A percentile compares a stretch with the other conserved stretches of the same genome.
These are phyloP conservation scores for Porites lutea DNA, from an alignment of 64 coral and sea anemone genomes.

Conservation along the genomic window DNA sequence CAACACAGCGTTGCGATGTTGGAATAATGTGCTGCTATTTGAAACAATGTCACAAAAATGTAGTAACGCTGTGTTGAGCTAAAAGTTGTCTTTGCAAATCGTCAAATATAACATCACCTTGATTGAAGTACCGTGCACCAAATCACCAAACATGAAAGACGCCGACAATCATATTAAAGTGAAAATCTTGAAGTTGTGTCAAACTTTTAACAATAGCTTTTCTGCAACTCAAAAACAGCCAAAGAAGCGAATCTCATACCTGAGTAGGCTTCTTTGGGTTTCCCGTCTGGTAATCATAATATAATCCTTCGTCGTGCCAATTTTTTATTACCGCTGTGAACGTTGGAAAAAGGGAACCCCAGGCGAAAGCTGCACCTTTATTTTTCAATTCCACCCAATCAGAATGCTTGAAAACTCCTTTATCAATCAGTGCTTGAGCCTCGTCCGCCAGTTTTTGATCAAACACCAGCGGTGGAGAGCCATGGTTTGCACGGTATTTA, in stretches of 20 bases:
- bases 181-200: too few species aligned
- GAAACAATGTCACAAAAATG: too few species aligned
- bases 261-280: conserved; percentile 22
- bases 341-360: conserved; percentile 85
- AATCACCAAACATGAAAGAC: too few species aligned
- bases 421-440: conserved; percentile 73
- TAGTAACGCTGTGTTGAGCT: too few species aligned
- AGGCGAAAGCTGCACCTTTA: conserved; percentile 74
- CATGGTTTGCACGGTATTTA: conserved; percentile 72
- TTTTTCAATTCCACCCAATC: conserved; percentile 58
- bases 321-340: conserved; percentile 83
- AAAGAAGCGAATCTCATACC: background rate
- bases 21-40: too few species aligned
- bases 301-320: conserved; percentile 73
- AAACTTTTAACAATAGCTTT: too few species aligned
- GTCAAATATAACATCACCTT: too few species aligned
- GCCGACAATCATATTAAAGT: too few species aligned
- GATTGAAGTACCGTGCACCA: too few species aligned
- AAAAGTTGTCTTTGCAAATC: too few species aligned
- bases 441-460: conserved; percentile 59
- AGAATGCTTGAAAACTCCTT: conserved; percentile 75
- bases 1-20: too few species aligned
- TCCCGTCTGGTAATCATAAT: conserved; percentile 66
- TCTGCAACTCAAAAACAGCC: too few species aligned
- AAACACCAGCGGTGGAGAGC: conserved; percentile 21